phyloP scores from a whole-genome alignment of 2,888 invertebrate species.

The Pyrochroa serraticornis region DNA sequence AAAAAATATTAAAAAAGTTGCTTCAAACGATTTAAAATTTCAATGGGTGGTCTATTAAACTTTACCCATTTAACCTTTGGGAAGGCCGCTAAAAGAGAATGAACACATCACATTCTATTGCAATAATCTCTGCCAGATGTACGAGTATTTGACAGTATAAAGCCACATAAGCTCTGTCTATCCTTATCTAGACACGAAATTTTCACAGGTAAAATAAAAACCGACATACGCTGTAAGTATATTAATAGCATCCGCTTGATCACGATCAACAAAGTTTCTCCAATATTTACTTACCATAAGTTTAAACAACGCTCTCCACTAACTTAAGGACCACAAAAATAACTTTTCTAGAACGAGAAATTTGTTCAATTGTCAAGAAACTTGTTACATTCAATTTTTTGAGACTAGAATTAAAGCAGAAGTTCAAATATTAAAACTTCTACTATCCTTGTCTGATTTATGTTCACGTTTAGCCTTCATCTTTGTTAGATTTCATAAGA shows the following conservation, averaged over 20 bases:
- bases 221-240: conserved; percentile 20
- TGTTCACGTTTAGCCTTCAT: no score
- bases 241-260: conserved; percentile 26
- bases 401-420: no score
- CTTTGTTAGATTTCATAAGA: no score
- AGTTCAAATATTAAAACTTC: no score
- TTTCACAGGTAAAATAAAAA: conserved; percentile 24
- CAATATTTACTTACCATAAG: conserved; percentile 24
- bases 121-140: conserved; percentile 19
- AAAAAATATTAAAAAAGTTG: background rate
- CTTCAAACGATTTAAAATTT: conserved; percentile 12
- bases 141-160: conserved; percentile 8
- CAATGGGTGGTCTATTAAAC: conserved; percentile 4
- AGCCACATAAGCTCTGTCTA: conserved; percentile 18
- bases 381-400: conserved; percentile 7
- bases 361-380: conserved; percentile 11
- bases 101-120: conserved; percentile 18
- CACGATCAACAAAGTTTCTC: conserved; percentile 24
- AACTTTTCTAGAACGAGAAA: background rate
- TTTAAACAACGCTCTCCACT: conserved; percentile 18
- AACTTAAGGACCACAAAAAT: conserved; percentile 5
- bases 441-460: no score
- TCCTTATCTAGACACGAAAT: conserved; percentile 14
- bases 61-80: conserved; percentile 1
- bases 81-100: conserved; percentile 5